Base-by-base conservation (phyloP, 2,797 vertebrate genomes). In the Propithecus deckenii region DNA sequence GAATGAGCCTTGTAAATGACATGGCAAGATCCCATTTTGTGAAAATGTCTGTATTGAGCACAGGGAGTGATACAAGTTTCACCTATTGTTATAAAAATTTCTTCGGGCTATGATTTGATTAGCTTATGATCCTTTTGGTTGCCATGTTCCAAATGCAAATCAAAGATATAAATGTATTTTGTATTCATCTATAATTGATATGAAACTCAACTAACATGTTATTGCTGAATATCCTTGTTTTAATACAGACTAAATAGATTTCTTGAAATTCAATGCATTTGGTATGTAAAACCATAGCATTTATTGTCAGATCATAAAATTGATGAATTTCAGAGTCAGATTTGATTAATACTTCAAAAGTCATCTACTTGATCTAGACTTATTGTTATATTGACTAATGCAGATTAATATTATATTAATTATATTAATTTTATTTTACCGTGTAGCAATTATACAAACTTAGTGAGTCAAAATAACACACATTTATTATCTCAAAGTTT, bases 1-100 rank as follows among this genome's bases (percentile, higher is more conserved):
- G 79, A 98, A 97, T 94, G 89, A 97, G 92, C 95, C 88, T 85
- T 91, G 9, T 69, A 97, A 97, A 88, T 92, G 89, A 67, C 59
- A 97, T 89, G 94, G 96, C 65, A 63, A 87, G 67, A 97, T 88
- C 93, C 14, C 18, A 89, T 97, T 83, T 94, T 93, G 87, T 95
- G 79, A 96, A 75, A 95, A 87, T 95, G 91, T 86, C 38, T 74
- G 61, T 35, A 95, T 91, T 95, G 57, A 46, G 91, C 91, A 52
- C 14, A 95, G 2, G 11, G 74, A 96, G 81, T 63, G 5, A 28
- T 95, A 57, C 9, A 97, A 72, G 74, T 88, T 59, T 76, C 94
- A 87, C 22, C 32, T 48, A 43, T 65, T 97, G 69, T 95, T 55
- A 81, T 50, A 18, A 59, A 78, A 95, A 22, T 83, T 84, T 96